Percentiles rank a stretch among this genome's conserved stretches.
phyloP scores from a whole-genome alignment of 2,888 invertebrate species.

The Xestia xanthographa region DNA sequence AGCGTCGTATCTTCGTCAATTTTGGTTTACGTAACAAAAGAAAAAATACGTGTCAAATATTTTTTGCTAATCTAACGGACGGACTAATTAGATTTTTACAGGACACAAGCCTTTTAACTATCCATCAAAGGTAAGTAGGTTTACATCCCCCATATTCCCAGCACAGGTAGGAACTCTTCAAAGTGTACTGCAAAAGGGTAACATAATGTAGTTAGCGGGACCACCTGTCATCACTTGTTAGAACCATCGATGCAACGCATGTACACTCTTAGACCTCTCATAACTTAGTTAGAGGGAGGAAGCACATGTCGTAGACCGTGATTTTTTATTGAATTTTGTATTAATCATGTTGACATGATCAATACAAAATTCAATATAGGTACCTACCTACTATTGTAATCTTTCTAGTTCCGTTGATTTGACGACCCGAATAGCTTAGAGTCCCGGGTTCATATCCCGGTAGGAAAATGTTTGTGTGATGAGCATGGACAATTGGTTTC shows the following conservation, averaged over 20 bases:
- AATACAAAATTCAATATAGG: too few relatives aligned
- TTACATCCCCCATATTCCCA: conserved; percentile 8
- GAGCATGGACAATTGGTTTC: too few relatives aligned
- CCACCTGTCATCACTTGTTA: conserved; percentile 43
- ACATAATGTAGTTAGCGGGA: conserved; percentile 35
- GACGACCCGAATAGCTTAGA: too few relatives aligned
- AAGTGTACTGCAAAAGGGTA: conserved; percentile 47
- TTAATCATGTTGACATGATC: background rate
- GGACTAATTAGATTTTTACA: too few relatives aligned
- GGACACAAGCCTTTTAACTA: too few relatives aligned
- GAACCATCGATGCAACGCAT: conserved; percentile 40
- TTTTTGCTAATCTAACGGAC: too few relatives aligned
- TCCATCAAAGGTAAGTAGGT: background rate
- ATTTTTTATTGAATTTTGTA: conserved; percentile 34
- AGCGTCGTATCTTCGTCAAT: too few relatives aligned
- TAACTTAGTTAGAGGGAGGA: conserved; percentile 24
- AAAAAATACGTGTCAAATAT: too few relatives aligned
- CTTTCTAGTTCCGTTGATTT: background rate
- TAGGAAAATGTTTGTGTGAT: too few relatives aligned
- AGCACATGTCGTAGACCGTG: background rate
- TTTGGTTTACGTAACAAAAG: too few relatives aligned
- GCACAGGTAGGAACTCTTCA: background rate
- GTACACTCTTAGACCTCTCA: conserved; percentile 29
- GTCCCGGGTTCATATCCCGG: too few relatives aligned
- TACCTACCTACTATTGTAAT: background rate